These are phyloP conservation scores for Periophthalmus magnuspinnatus DNA, from an alignment of 2,797 vertebrate species.

Conservation along the genomic window DNA sequence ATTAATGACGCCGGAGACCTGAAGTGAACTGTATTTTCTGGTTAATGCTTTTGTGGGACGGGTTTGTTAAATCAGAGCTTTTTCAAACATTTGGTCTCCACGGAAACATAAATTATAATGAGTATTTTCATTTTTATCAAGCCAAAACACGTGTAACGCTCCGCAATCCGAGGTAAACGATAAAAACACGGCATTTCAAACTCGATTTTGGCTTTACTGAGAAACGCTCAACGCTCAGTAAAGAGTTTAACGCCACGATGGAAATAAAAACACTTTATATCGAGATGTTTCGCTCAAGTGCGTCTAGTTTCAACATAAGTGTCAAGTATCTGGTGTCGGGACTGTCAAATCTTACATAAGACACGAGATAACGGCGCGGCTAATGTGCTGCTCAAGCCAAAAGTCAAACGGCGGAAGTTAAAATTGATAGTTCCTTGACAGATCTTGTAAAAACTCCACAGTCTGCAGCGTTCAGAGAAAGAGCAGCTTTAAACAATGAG, in stretches of 20 bases:
- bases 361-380: too few relatives aligned
- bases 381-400: neutral
- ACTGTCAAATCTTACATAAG: neutral
- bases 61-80: neutral
- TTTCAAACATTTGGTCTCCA: neutral
- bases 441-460: neutral
- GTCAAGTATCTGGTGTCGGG: too few relatives aligned
- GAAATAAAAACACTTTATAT: neutral
- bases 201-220: neutral
- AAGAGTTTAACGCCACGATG: neutral
- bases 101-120: neutral
- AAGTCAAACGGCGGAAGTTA: neutral
- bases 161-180: neutral
- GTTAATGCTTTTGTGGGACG: neutral
- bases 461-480: neutral
- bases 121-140: too few relatives aligned
- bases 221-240: neutral
- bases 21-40: conserved; percentile 1
- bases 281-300: neutral
- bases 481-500: conserved; percentile 12
- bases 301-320: too few relatives aligned
- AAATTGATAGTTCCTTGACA: neutral
- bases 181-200: neutral
- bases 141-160: neutral
- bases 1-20: conserved; percentile 2